These are phyloP conservation scores for Dryadula phaetusa DNA, from an alignment of 2,888 invertebrate genomes.

Conservation along the genomic window DNA sequence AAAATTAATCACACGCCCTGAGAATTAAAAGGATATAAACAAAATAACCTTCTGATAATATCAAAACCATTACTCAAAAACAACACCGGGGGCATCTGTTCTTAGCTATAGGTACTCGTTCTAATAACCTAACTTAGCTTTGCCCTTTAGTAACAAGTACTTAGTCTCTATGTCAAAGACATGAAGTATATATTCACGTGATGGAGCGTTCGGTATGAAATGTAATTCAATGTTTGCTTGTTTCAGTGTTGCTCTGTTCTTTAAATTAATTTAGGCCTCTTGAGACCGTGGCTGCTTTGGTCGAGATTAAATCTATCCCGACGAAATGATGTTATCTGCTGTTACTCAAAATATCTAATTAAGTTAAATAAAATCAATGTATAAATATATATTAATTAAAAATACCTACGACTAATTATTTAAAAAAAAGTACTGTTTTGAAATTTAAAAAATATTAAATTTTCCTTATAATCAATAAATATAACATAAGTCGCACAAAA, in stretches of 20 bases:
- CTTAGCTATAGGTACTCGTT: slow-evolving; percentile 60
- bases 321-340: slow-evolving; percentile 60
- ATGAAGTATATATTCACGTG: slow-evolving; percentile 52
- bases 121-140: slow-evolving; percentile 39
- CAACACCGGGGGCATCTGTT: slow-evolving; percentile 76
- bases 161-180: slow-evolving; percentile 40
- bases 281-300: slow-evolving; percentile 65
- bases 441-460: not conserved
- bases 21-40: slow-evolving; percentile 62
- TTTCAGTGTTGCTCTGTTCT: slow-evolving; percentile 70
- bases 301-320: slow-evolving; percentile 73
- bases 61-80: slow-evolving; percentile 64
- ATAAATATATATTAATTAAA: not conserved
- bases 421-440: no score
- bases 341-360: not conserved
- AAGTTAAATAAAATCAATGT: slow-evolving; percentile 6
- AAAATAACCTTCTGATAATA: slow-evolving; percentile 75
- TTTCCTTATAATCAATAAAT: slow-evolving; percentile 30
- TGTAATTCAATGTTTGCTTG: slow-evolving; percentile 39
- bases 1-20: slow-evolving; percentile 41
- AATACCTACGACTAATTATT: no score
- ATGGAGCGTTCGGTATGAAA: slow-evolving; percentile 23
- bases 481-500: slow-evolving; percentile 22
- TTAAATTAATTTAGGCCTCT: slow-evolving; percentile 80
- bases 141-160: slow-evolving; percentile 14